Evolutionary conservation across 2,888 invertebrate genomes (phyloP).

Genomic region (Megalurothrips usitatus): DNA sequence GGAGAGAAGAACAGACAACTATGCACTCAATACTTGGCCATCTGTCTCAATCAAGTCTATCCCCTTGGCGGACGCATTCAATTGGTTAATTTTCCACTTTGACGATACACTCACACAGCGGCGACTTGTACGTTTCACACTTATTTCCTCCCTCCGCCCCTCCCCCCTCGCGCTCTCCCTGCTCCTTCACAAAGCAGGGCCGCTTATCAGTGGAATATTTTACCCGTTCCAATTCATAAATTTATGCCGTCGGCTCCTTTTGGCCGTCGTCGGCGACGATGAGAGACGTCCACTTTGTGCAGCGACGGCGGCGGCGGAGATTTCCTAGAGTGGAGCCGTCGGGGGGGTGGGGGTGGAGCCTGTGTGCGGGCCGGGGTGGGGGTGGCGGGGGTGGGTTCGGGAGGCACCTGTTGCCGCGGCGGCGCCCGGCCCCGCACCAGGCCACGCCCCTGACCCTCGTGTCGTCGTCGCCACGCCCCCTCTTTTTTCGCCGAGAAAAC

Average conservation of each 20-base stretch:
- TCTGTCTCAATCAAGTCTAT: slow-evolving; percentile 15
- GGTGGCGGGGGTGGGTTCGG: neutral
- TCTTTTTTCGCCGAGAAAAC: too few species aligned
- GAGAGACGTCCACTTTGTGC: neutral
- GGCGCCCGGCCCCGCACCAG: neutral
- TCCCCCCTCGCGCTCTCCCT: neutral
- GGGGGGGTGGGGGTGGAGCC: neutral
- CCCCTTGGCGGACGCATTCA: slow-evolving; percentile 6
- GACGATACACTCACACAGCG: slow-evolving; percentile 5
- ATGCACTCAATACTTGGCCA: slow-evolving; percentile 23
- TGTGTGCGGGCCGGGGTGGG: too few species aligned
- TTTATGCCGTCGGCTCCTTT: neutral
- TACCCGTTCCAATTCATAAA: neutral
- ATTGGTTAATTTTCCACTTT: slow-evolving; percentile 25
- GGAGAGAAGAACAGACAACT: neutral
- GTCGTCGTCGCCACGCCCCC: neutral
- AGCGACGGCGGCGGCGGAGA: neutral
- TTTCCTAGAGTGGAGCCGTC: neutral
- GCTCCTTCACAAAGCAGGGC: too few species aligned
- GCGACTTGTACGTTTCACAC: neutral
- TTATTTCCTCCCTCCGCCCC: neutral
- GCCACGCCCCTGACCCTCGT: neutral
- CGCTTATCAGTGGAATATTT: neutral
- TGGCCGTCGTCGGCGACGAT: neutral
- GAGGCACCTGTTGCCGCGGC: neutral